Conservation (phyloP, 1,140 invertebrate species). For the Bombus confusus region DNA sequence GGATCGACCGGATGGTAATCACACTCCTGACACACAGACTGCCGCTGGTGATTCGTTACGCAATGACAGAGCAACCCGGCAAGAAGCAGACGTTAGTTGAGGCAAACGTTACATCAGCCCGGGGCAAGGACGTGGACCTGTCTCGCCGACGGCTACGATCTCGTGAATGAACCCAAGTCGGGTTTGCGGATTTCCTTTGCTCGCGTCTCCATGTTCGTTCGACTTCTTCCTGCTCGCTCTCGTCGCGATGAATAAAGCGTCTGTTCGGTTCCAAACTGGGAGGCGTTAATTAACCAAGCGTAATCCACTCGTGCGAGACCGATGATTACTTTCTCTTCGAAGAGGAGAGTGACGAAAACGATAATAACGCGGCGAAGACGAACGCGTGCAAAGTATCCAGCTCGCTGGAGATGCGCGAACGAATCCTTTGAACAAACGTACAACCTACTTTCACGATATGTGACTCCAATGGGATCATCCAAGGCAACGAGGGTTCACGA, state of each 20-base stretch:
- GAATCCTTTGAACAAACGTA: neutral
- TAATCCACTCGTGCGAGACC: neutral
- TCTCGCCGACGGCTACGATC: constrained; percentile 72
- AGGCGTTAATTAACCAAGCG: neutral
- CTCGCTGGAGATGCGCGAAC: neutral
- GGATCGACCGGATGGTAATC: neutral
- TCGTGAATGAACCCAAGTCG: constrained; percentile 73
- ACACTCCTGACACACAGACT: neutral
- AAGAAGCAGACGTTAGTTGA: constrained; percentile 41
- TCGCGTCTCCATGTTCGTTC: constrained; percentile 24
- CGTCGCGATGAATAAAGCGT: neutral
- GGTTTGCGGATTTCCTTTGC: constrained; percentile 59
- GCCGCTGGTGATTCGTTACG: constrained; percentile 19
- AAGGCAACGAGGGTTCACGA: neutral
- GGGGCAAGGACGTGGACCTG: constrained; percentile 77
- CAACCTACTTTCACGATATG: neutral
- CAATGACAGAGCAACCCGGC: constrained; percentile 38
- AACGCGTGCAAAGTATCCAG: neutral
- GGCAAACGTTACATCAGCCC: constrained; percentile 59
- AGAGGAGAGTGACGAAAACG: constrained; percentile 5
- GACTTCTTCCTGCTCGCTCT: constrained; percentile 7
- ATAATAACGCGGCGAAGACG: neutral
- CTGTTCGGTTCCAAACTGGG: neutral
- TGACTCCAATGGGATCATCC: neutral
- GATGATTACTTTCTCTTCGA: constrained; percentile 11